Conservation (phyloP, 2,888 invertebrate genomes). For the Drosophila trichaetosa region DNA sequence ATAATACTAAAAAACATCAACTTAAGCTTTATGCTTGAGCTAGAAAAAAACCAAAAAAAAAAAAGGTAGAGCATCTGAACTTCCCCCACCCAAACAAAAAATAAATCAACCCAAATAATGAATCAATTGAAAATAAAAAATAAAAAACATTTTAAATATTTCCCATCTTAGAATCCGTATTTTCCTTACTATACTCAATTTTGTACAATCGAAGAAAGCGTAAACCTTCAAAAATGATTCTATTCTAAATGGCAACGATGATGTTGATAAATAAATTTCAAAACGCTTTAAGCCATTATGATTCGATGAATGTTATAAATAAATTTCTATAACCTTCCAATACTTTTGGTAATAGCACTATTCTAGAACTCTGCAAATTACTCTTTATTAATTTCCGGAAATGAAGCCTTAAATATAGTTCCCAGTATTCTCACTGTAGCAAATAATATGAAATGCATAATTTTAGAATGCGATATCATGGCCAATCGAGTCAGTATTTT, state of each 20-base stretch:
- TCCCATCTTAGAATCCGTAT: not conserved
- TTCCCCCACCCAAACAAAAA: no score
- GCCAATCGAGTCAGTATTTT: constrained; percentile 44
- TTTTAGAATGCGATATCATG: constrained; percentile 49
- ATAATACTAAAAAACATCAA: no score
- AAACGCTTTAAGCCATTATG: not conserved
- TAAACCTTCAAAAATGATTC: not conserved
- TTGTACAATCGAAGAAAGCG: not conserved
- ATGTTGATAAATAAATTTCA: not conserved
- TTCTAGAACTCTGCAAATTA: not conserved
- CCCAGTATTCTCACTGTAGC: not conserved
- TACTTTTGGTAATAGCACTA: not conserved
- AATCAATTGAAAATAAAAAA: no score
- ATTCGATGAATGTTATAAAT: not conserved
- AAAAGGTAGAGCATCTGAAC: no score
- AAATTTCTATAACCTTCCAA: not conserved
- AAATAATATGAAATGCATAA: not conserved
- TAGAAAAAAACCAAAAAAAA: no score
- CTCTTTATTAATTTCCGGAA: not conserved
- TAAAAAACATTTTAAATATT: no score
- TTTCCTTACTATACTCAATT: not conserved
- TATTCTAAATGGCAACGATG: not conserved
- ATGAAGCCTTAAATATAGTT: not conserved
- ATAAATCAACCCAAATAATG: no score
- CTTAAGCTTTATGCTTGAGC: no score